Evolutionary conservation across 2,888 invertebrate genomes (phyloP), one percentile per base, ranked within the genome.

Genomic region (Idaea aversata): DNA sequence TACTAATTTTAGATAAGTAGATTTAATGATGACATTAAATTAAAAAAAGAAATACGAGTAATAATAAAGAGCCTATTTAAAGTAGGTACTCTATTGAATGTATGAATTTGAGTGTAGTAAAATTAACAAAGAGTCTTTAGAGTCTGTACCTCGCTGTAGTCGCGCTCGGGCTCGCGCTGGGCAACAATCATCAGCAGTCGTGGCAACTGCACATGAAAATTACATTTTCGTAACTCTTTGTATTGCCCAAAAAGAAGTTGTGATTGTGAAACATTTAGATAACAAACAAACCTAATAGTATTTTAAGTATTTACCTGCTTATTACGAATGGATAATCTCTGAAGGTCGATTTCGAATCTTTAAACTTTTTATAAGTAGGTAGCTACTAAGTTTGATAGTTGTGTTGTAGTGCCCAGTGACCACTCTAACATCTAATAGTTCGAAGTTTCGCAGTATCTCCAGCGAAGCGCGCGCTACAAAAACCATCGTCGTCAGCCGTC

Each of bases 261-360:
- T 64, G 62, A 66, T 82, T 82, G 72, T 71, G 70, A 70, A 80
- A 78, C 61, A 47, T 66, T 65, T 69, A 74, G 66, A 25, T 25
- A 25, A 25, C 25, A 25, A 25, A 25, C 7, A 47, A 13, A 13
- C 10, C 47, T 47, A 47, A 13, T 47, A 7, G 10, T 36, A 36
- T 36, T 7, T 10, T 47, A 13, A 10, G 3, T 47, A 47, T 10
- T 47, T 47, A 47, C 47, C 47, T 47, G 13, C 7, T 47, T 70
- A 67, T 73, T 77, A 72, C 73, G 72, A 76, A 76, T 77, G 74
- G 75, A 73, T 77, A 78, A 78, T 79, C 75, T 76, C 69, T 66
- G 79, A 85, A 84, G 83, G 83, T 77, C 80, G 82, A 79, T 82
- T 83, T 80, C 77, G 74, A 75, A 73, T 74, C 69, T 74, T 75